Percentiles rank a stretch among this genome's conserved stretches.
Evolutionary conservation across 2,113 vertebrate species (phyloP).

Genomic region (Grammomys dolichurus): DNA sequence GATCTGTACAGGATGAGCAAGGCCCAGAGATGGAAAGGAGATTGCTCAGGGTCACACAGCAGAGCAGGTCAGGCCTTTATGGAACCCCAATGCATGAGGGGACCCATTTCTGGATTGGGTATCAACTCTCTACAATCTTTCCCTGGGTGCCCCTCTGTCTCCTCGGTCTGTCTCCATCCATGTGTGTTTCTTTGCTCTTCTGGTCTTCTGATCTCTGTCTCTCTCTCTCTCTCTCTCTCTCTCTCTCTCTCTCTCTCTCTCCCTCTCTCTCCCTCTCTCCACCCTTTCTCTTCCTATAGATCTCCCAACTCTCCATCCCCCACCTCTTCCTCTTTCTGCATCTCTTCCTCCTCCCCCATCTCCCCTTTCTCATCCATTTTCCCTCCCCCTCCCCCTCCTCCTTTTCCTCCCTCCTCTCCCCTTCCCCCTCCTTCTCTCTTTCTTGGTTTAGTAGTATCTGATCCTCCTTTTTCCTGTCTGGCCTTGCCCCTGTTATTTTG

Average conservation of each 20-base stretch:
- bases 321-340: too few relatives aligned
- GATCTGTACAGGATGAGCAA: background rate
- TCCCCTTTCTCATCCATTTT: too few relatives aligned
- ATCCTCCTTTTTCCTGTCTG: background rate
- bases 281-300: background rate
- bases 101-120: background rate
- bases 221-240: background rate
- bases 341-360: background rate
- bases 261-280: background rate
- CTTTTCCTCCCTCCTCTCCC: fast-evolving
- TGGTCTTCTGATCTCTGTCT: background rate
- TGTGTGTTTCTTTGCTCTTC: too few relatives aligned
- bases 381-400: fast-evolving
- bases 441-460: too few relatives aligned
- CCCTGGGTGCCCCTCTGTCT: background rate
- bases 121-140: background rate
- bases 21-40: background rate
- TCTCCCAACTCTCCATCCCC: too few relatives aligned
- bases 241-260: background rate
- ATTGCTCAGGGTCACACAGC: background rate
- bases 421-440: too few relatives aligned
- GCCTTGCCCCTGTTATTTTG: background rate
- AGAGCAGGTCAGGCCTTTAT: background rate
- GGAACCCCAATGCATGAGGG: background rate
- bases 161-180: background rate